These are phyloP conservation scores for Gadopsis marmoratus DNA, from an alignment of 2,797 vertebrate genomes.

Conservation along the genomic window DNA sequence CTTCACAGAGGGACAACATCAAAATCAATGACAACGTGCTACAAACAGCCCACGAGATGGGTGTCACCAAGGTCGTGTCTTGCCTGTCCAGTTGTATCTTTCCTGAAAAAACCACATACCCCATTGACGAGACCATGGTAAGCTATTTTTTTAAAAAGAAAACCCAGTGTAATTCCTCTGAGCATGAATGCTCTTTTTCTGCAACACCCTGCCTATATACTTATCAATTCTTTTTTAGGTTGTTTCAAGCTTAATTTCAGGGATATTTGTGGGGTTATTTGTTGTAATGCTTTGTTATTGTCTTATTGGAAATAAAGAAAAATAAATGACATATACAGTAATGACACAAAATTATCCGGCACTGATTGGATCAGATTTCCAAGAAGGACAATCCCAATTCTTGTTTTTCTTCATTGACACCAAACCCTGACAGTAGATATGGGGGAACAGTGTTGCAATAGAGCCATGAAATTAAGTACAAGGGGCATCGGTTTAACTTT, in stretches of 20 bases:
- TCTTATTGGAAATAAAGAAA: neutral
- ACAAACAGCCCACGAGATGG: conserved; percentile 84
- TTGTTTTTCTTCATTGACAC: too few species aligned
- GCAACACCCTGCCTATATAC: neutral
- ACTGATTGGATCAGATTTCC: neutral
- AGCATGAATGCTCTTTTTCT: neutral
- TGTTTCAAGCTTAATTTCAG: neutral
- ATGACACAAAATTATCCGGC: neutral
- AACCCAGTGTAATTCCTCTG: neutral
- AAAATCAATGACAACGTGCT: conserved; percentile 92
- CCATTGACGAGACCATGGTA: conserved; percentile 92
- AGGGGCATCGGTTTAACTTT: neutral
- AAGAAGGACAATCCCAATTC: neutral
- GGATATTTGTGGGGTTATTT: neutral
- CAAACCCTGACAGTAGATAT: neutral
- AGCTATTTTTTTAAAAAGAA: neutral
- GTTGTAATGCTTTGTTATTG: too few species aligned
- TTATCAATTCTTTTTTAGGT: neutral
- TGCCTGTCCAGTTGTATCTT: conserved; percentile 94
- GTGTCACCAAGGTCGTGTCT: conserved; percentile 89
- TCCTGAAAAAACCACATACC: conserved; percentile 91
- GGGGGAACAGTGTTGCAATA: neutral
- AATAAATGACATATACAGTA: neutral
- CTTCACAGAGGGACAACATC: conserved; percentile 88
- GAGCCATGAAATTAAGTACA: neutral